These are phyloP conservation scores for Sebastes miniatus DNA, from an alignment of 2,797 vertebrate species.

Conservation along the genomic window DNA sequence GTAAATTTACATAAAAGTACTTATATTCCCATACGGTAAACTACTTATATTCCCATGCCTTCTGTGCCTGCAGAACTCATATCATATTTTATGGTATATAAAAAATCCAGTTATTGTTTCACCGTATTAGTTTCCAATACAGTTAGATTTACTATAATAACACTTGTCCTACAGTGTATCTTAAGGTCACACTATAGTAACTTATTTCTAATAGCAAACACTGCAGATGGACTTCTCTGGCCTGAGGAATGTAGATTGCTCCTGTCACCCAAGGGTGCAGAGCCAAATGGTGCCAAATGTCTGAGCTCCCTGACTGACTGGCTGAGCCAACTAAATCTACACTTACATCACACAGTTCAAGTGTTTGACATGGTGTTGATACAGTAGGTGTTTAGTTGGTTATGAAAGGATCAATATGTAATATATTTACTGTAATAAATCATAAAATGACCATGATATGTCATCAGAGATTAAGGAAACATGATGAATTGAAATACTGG, in stretches of 20 bases:
- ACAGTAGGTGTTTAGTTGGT: neutral
- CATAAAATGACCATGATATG: no score
- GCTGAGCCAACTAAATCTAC: slow-evolving; percentile 31
- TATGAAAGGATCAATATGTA: no score
- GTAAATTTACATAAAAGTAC: neutral
- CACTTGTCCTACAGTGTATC: no score
- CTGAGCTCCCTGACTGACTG: slow-evolving; percentile 17
- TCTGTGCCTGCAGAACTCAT: neutral
- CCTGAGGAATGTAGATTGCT: neutral
- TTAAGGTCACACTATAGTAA: neutral
- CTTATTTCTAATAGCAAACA: neutral
- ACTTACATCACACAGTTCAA: slow-evolving; percentile 2
- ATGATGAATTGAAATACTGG: no score
- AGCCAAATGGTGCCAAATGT: slow-evolving; percentile 35
- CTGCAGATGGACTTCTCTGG: neutral
- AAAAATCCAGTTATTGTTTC: no score
- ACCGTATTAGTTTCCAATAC: neutral
- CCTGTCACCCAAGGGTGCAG: slow-evolving; percentile 19
- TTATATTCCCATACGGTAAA: neutral
- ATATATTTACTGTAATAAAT: no score
- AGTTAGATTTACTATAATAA: neutral
- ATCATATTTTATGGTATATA: neutral
- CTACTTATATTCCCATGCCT: neutral
- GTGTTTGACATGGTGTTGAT: neutral
- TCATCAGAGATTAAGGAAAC: no score